Conservation (phyloP, 1,140 invertebrate genomes). For the Parapsyche elsis region DNA sequence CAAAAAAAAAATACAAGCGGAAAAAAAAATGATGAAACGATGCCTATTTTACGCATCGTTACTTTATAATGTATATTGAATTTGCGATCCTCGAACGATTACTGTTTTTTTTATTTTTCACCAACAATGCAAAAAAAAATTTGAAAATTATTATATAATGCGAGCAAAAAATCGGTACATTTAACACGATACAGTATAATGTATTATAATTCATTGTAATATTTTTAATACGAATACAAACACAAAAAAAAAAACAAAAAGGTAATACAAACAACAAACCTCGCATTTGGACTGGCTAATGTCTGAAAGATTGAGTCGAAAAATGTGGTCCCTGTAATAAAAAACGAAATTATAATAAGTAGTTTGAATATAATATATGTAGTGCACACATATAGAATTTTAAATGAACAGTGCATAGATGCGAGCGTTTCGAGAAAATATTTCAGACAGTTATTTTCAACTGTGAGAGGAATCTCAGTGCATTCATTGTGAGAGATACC, state of each 20-base stretch:
- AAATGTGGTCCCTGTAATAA: conserved; percentile 52
- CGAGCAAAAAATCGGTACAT: background rate
- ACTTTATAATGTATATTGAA: conserved; percentile 11
- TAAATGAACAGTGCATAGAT: background rate
- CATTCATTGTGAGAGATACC: background rate
- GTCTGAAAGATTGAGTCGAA: conserved; percentile 46
- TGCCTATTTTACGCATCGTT: conserved; percentile 14
- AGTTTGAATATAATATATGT: conserved; percentile 9
- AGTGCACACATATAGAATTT: background rate
- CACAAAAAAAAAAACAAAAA: no score
- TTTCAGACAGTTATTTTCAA: background rate
- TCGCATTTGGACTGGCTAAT: conserved; percentile 48
- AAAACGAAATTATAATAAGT: conserved; percentile 10
- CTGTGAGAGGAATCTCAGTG: background rate
- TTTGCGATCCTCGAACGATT: background rate
- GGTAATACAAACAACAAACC: conserved; percentile 34
- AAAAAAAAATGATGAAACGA: conserved; percentile 16
- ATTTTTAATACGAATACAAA: background rate
- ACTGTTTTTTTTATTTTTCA: background rate
- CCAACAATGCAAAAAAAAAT: background rate
- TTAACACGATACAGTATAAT: background rate
- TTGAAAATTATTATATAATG: background rate
- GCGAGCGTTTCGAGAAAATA: background rate
- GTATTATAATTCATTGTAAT: background rate
- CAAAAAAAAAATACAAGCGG: background rate